A percentile compares a stretch with the other conserved stretches of the same genome.
Evolutionary conservation across 2,797 vertebrate genomes (phyloP).

Genomic region (Lacerta bilineata): DNA sequence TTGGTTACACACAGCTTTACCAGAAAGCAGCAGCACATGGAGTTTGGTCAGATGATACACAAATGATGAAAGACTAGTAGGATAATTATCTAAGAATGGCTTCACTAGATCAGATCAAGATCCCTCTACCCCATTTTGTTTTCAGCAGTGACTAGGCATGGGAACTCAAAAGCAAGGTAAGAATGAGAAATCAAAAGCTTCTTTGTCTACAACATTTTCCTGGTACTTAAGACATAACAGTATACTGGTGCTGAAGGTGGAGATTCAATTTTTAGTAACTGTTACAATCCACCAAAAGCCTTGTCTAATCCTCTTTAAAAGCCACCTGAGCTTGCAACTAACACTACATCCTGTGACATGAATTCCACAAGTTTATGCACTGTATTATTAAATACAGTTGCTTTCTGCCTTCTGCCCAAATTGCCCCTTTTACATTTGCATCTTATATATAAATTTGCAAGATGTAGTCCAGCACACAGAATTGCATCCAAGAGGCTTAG

Average conservation of each 20-base stretch:
- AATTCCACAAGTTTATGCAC: neutral
- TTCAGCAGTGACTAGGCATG: neutral
- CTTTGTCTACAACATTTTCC: neutral
- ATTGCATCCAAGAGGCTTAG: neutral
- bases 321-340: too few relatives aligned
- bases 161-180: neutral
- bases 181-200: neutral
- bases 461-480: neutral
- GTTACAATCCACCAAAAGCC: neutral
- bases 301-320: neutral
- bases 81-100: neutral
- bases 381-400: neutral
- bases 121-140: neutral
- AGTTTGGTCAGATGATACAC: neutral
- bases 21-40: neutral
- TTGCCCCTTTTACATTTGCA: neutral
- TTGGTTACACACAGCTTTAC: neutral
- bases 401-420: neutral
- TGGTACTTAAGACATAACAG: neutral
- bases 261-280: neutral
- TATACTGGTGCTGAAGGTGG: neutral
- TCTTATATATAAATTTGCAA: neutral
- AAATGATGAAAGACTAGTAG: neutral
- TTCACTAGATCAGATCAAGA: neutral
- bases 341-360: neutral